These are phyloP conservation scores for Melikaiella ostensackeni DNA, from an alignment of 2,888 invertebrate genomes.

Conservation along the genomic window DNA sequence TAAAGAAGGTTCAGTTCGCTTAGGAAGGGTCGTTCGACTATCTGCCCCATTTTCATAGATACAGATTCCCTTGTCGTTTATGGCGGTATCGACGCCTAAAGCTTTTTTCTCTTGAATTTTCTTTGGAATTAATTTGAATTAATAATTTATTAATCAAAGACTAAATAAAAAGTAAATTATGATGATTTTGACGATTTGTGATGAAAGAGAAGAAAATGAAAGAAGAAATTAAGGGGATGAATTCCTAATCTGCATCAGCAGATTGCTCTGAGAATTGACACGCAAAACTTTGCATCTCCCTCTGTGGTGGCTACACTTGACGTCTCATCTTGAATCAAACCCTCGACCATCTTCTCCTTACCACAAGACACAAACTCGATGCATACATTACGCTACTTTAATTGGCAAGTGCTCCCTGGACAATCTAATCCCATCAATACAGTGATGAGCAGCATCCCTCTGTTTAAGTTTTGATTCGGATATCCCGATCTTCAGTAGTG, in stretches of 20 bases:
- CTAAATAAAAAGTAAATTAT: too few species aligned
- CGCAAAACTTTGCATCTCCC: slow-evolving; percentile 65
- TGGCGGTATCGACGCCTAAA: slow-evolving; percentile 39
- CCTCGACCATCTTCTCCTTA: slow-evolving; percentile 60
- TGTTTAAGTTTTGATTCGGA: slow-evolving; percentile 3
- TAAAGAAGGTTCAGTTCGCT: slow-evolving; percentile 49
- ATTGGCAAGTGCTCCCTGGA: slow-evolving; percentile 68
- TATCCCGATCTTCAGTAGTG: too few species aligned
- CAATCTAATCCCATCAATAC: slow-evolving; percentile 43
- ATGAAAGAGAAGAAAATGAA: slow-evolving; percentile 13
- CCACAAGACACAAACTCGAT: slow-evolving; percentile 53
- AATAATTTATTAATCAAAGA: too few species aligned
- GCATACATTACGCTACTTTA: slow-evolving; percentile 61
- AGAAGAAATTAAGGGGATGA: slow-evolving; percentile 43
- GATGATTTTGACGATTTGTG: neutral
- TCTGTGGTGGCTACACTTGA: slow-evolving; percentile 61
- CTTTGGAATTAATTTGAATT: too few species aligned
- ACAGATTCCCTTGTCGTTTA: slow-evolving; percentile 62
- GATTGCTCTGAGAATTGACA: slow-evolving; percentile 78
- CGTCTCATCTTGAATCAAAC: slow-evolving; percentile 68
- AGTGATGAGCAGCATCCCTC: slow-evolving; percentile 23
- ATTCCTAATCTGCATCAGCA: slow-evolving; percentile 75
- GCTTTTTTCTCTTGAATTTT: neutral
- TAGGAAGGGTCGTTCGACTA: slow-evolving; percentile 61
- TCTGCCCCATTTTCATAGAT: slow-evolving; percentile 69